Evolutionary conservation across 2,888 invertebrate genomes (phyloP), one percentile per base, ranked within the genome.

Genomic region (Scaptomyza parva): DNA sequence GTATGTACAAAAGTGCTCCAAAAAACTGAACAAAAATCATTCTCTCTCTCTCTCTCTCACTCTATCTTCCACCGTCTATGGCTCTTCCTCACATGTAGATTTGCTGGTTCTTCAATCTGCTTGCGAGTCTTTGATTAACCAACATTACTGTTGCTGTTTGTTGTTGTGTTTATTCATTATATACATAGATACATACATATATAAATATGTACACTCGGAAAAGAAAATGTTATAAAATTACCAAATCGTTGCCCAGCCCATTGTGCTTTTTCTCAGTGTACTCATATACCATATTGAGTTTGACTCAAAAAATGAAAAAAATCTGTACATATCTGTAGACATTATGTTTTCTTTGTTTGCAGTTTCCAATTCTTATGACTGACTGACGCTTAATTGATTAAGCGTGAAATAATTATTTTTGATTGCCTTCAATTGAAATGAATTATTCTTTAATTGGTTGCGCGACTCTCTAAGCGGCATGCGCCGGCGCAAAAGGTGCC

Each of bases 361-460:
- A 24, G 8, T 28, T 45, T 28, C 45, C 52, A 17, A 47, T 55
- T 18, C 52, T 39, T 54, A 50, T 63, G 68, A 30, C 30, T 30
- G 26, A 14, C 41, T 35, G 41, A 14, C 48, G 68, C 82, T 72
- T 78, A 78, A 86, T 84, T 88, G 88, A 88, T 88, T 88, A 83
- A 88, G 86, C 88, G 86, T 88, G 85, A 86, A 87, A 87, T 88
- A 82, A 88, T 86, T 87, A 76, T 78, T 88, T 81, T 88, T 87
- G 86, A 86, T 86, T 86, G 88, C 78, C 76, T 83, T 88, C 89
- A 87, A 87, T 87, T 86, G 88, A 87, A 87, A 88, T 87, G 86
- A 88, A 87, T 87, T 87, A 83, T 86, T 83, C 76, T 81, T 86
- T 86, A 88, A 87, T 88, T 88, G 88, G 70, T 66, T 59, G 67